Base-by-base conservation (phyloP, 2,113 vertebrate species). In the Corvus cornix region DNA sequence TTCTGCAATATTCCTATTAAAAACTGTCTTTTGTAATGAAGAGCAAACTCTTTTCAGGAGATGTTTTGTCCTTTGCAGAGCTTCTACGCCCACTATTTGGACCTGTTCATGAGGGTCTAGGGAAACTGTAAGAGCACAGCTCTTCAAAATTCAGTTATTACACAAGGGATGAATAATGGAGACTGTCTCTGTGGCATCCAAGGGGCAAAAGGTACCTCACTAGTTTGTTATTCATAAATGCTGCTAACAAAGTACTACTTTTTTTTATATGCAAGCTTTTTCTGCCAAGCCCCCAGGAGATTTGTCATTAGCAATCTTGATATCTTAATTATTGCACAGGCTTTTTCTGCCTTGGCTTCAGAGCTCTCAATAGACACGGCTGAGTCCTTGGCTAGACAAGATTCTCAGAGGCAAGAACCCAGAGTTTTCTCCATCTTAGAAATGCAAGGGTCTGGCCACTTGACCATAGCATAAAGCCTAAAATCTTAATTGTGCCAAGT, bases 151-250 rank as follows among this genome's bases (percentile, higher is more conserved):
- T 53, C 66, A 85, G 33, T 90, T 88, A 44, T 84, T 92, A 55
- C 27, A 7, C 73, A 59, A 55, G 16, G 64, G 79, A 93, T 76
- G 84, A 95, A 63, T 39, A 82, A n/a, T 20, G 41, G 46, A 53
- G 67, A 3, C 2, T 72, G 73, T 92, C 89, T 95, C 89, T 74
- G 67, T 81, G 58, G 60, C 66, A 93, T 69, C 60, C 28, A 10
- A 62, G 41, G 85, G 82, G 80, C 89, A 86, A 87, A 81, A 84
- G 68, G n/a, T 66, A 55, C 64, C 80, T 93, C n/a, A 2, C 39
- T 39, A 53, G 77, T 67, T 89, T 96, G 78, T 76, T 90, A 91
- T 87, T 96, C 86, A 89, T 49, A 95, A 93, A 84, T 46, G 44
- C 56, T 92, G 49, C 21, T 60, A 91, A 95, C 62, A 76, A 84